Evolutionary conservation across 2,113 vertebrate species (phyloP), one percentile per base, ranked within the genome.

Genomic region (Brachionichthys hirsutus): DNA sequence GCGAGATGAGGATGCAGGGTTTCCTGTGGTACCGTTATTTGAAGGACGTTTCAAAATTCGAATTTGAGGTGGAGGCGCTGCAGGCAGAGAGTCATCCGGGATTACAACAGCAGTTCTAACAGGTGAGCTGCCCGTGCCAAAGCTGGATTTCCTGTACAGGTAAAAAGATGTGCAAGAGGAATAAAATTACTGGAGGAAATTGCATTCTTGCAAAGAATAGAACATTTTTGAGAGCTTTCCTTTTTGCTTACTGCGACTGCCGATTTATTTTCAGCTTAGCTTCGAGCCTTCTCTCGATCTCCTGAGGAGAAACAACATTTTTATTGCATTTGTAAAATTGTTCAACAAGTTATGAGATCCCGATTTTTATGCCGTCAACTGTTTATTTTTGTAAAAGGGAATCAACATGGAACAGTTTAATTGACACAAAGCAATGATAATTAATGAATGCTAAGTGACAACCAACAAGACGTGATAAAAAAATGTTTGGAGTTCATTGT

Each of bases 231-330:
- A 35, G n/a, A 5, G 1, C 41, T 18, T 58, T 14, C 18, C 2
- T 59, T 2, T 41, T 71, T 38, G 22, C 73, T 95, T 91, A 98
- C 96, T 94, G 95, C 85, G 95, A 91, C 80, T 95, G 94, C 81
- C 95, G 93, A 3, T 90, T 94, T 89, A 98, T 98, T 90, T 94
- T 96, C 88, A 98, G 90, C 74, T 95, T 98, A 85, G 95, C 96
- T 75, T 98, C 96, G 88, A 98, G 89, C 71, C 95, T 89, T 90
- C 96, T 93, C 76, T 98, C 96, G 80, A 98, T 96, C 90, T 98
- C 96, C 96, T 98, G 50, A 2, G 36, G 36, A 63, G 50, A 49
- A 74, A 82, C 8, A 20, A n/a, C 17, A 64, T 11, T 24, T 51
- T 51, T 22, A n/a, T n/a, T n/a, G n/a, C n/a, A n/a, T 18, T 36